Base-by-base conservation (phyloP, 2,797 vertebrate genomes). In the Poecilia picta region DNA sequence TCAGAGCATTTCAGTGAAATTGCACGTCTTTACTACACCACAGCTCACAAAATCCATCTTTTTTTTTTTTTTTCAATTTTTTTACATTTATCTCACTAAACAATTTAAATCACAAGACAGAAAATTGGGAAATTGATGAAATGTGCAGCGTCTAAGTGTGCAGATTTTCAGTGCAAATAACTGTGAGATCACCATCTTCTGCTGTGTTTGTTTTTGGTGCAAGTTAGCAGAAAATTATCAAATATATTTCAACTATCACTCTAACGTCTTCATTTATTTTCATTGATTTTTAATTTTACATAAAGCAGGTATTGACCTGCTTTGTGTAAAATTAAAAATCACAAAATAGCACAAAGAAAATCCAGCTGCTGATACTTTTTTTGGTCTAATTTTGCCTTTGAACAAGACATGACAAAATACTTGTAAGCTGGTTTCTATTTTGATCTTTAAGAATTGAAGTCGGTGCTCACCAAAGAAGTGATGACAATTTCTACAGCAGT, bases 371-470 rank as follows among this genome's bases (percentile, higher is more conserved):
- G 88, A 91, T 90, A 88, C 47, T 7, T 89, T 89, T 84, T 79
- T 62, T 57, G 53, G 53, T 77, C 76, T 84, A 87, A 87, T 85
- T 82, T 86, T 49, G 73, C 81, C 90, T 93, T 94, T 94, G 92
- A 94, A 93, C 88, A 25, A 72, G 85, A 81, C 82, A 82, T 73
- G 68, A 93, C 93, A 94, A 93, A 94, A 90, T 92, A 86, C 81
- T 83, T 46, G 73, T 85, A 92, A 91, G 89, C 88, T 82, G 85
- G 88, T 93, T 92, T 93, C 82, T 87, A 91, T 89, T 93, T 93
- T 92, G 92, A 93, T 94, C 92, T 90, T 88, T 41, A 72, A 89
- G 91, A 93, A 87, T 90, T 89, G 79, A 92, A 90, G 94, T 86
- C 88, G 90, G 89, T 72, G 76, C 81, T 83, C 78, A 87, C 87